Conservation (phyloP, 2,797 vertebrate genomes). For the Petrocephalus sullivani region DNA sequence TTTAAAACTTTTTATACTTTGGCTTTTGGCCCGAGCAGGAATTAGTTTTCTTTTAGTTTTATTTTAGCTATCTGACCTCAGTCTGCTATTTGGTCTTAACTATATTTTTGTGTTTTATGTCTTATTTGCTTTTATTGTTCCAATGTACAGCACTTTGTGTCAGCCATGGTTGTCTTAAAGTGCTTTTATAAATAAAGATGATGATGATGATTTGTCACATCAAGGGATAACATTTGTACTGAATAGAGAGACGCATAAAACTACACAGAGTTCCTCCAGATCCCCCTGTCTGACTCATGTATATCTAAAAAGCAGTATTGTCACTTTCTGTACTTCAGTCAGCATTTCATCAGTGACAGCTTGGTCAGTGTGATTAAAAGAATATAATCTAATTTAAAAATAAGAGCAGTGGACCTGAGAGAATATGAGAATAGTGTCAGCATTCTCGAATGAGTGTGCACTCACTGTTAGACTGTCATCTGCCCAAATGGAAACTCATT, state of each 20-base stretch:
- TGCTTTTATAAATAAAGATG: too few species aligned
- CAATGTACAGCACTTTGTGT: too few species aligned
- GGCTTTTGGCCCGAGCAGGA: too few species aligned
- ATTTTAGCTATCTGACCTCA: too few species aligned
- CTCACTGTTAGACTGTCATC: not conserved
- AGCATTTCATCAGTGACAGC: not conserved
- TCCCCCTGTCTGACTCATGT: not conserved
- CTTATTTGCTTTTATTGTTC: too few species aligned
- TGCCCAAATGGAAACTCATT: not conserved
- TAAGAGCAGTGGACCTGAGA: not conserved
- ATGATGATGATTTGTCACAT: not conserved
- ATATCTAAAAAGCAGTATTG: not conserved
- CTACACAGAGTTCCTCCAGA: not conserved
- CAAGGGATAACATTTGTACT: not conserved
- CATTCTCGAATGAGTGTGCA: not conserved
- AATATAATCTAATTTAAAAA: not conserved
- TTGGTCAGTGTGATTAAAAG: not conserved
- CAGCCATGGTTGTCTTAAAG: too few species aligned
- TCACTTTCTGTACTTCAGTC: not conserved
- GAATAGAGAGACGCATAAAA: not conserved
- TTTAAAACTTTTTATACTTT: too few species aligned
- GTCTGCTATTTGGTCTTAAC: too few species aligned
- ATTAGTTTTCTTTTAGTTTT: too few species aligned
- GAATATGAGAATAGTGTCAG: not conserved
- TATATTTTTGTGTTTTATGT: too few species aligned